Conservation (phyloP, 2,888 invertebrate genomes). For the Tenodera sinensis region DNA sequence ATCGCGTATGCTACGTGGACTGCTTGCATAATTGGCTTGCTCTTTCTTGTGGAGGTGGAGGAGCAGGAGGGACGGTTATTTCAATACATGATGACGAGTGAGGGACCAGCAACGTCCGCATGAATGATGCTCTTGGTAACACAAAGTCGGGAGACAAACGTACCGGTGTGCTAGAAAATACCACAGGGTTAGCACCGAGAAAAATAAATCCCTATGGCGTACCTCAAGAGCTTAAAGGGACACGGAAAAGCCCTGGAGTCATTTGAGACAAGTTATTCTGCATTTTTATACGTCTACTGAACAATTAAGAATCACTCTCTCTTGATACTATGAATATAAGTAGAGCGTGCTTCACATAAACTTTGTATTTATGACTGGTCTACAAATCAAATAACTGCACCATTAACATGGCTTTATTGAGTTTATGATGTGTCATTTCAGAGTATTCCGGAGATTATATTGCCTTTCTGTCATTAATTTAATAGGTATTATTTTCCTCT, state of each 20-base stretch:
- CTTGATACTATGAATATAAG: too few relatives aligned
- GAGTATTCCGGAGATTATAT: too few relatives aligned
- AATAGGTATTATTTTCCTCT: too few relatives aligned
- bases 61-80: neutral
- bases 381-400: too few relatives aligned
- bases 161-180: neutral
- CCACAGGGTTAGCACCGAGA: neutral
- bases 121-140: conserved; percentile 7
- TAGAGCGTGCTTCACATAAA: too few relatives aligned
- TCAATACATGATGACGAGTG: neutral
- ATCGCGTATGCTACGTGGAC: conserved; percentile 14
- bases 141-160: neutral
- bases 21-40: conserved; percentile 15
- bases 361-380: too few relatives aligned
- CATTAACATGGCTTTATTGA: too few relatives aligned
- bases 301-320: neutral
- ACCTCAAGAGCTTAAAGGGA: neutral
- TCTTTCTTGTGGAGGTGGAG: conserved; percentile 3
- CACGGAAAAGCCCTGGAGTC: neutral
- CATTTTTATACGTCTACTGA: neutral
- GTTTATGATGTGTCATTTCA: too few relatives aligned
- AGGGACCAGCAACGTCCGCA: neutral
- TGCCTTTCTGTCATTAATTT: too few relatives aligned
- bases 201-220: neutral
- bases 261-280: neutral